These are phyloP conservation scores for Nothobranchius kuhntae DNA, from an alignment of 2,113 vertebrate genomes.

Conservation along the genomic window DNA sequence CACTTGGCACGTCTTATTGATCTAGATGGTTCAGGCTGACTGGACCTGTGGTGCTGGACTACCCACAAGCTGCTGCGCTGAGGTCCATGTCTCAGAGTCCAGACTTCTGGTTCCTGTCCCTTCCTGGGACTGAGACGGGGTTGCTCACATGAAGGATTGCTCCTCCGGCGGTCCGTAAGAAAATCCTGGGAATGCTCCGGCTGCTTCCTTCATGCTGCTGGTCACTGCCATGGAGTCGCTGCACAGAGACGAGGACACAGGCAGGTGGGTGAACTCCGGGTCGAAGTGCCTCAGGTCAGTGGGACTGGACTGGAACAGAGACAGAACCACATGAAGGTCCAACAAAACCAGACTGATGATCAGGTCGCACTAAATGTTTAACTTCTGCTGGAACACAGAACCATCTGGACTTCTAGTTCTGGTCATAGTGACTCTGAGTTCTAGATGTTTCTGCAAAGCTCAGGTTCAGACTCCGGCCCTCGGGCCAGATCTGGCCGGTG, in stretches of 20 bases:
- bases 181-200: conserved; percentile 82
- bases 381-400: too few relatives aligned
- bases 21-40: conserved; percentile 28
- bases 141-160: conserved; percentile 70
- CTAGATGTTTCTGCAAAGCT: too few relatives aligned
- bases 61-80: background rate
- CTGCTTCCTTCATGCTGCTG: conserved; percentile 79
- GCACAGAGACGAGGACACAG: conserved; percentile 78
- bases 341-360: background rate
- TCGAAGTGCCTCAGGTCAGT: conserved; percentile 83
- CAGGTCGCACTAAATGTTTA: too few relatives aligned
- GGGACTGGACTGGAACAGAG: conserved; percentile 73
- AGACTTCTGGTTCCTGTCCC: background rate
- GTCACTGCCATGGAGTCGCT: conserved; percentile 69
- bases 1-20: conserved; percentile 66
- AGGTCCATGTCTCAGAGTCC: conserved; percentile 20
- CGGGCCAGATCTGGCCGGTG: too few relatives aligned
- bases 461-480: too few relatives aligned
- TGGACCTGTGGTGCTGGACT: conserved; percentile 6
- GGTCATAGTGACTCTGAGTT: too few relatives aligned
- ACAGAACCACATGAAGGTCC: background rate
- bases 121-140: background rate
- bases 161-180: conserved; percentile 78
- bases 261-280: conserved; percentile 83
- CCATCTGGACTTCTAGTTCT: too few relatives aligned